phyloP scores from a whole-genome alignment of 2,888 invertebrate species.

The Euplagia quadripunctaria region DNA sequence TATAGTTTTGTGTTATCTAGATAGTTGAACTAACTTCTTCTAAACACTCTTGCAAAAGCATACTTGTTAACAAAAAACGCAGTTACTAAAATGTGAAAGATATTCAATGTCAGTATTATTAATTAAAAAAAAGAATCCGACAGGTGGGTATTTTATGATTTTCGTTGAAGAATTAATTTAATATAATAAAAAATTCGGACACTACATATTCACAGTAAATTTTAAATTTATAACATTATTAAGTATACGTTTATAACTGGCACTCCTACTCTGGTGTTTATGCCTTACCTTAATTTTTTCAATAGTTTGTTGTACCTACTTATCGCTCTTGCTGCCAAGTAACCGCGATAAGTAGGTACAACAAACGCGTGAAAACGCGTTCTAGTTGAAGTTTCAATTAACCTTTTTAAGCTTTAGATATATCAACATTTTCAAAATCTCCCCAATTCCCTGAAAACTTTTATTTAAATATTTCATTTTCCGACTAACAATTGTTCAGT shows the following conservation, averaged over 20 bases:
- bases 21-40: too few relatives aligned
- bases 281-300: not conserved
- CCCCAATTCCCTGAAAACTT: conserved; percentile 22
- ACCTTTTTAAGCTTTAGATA: not conserved
- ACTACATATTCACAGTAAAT: too few relatives aligned
- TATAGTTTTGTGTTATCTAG: too few relatives aligned
- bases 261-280: not conserved
- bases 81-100: too few relatives aligned
- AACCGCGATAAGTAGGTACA: too few relatives aligned
- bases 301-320: not conserved
- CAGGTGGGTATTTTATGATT: too few relatives aligned
- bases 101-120: too few relatives aligned
- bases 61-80: not conserved
- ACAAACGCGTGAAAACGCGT: not conserved
- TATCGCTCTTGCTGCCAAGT: not conserved
- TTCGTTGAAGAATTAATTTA: too few relatives aligned
- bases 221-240: too few relatives aligned
- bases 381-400: not conserved
- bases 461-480: conserved; percentile 42
- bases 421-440: conserved; percentile 2
- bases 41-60: too few relatives aligned
- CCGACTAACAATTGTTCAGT: conserved; percentile 46
- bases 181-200: too few relatives aligned
- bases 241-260: not conserved
- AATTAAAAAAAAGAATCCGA: too few relatives aligned